These are phyloP conservation scores for Oxyruncus cristatus DNA, from an alignment of 2,113 vertebrate species.

Conservation along the genomic window DNA sequence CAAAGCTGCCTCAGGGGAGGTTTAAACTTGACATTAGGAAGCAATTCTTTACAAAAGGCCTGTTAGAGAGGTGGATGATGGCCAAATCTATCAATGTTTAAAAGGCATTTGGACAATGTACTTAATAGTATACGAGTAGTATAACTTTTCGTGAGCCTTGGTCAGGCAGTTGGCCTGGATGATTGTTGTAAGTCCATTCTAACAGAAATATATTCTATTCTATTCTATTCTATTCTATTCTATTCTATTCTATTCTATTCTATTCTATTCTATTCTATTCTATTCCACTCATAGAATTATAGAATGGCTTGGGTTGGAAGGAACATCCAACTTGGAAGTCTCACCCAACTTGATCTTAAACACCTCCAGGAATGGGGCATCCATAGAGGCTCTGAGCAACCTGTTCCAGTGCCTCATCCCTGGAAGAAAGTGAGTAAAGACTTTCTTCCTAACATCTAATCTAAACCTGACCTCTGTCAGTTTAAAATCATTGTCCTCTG, in stretches of 20 bases:
- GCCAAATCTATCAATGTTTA: neutral
- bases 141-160: neutral
- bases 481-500: neutral
- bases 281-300: neutral
- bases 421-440: neutral
- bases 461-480: neutral
- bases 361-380: neutral
- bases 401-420: neutral
- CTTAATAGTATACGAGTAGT: neutral
- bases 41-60: neutral
- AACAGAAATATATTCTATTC: neutral
- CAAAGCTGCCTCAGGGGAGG: rapidly evolving
- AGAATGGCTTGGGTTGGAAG: neutral
- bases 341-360: neutral
- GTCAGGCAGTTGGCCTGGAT: neutral
- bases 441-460: neutral
- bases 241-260: neutral
- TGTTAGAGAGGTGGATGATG: neutral
- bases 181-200: neutral
- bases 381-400: neutral
- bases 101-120: neutral
- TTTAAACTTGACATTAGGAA: neutral
- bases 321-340: too few species aligned
- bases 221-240: too few species aligned
- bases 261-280: neutral